Evolutionary conservation across 1,140 invertebrate species (phyloP).

Genomic region (Hyphantria cunea): DNA sequence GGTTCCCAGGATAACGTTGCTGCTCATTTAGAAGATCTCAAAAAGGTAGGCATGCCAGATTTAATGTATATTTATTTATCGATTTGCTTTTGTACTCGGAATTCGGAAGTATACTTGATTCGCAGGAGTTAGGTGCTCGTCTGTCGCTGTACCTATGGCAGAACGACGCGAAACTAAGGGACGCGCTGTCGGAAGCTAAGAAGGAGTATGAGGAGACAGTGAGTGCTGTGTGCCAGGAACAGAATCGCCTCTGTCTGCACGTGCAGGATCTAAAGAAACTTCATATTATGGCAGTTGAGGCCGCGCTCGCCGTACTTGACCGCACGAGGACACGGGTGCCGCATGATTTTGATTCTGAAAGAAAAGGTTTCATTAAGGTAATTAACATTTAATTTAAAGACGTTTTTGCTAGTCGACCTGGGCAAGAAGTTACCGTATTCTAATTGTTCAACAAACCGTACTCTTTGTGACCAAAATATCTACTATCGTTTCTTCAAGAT

Average conservation of each 20-base stretch:
- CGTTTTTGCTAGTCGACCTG: no score
- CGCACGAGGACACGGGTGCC: background rate
- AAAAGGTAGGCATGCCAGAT: background rate
- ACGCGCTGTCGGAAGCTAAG: background rate
- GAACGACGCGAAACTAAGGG: conserved; percentile 7
- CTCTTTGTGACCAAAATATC: no score
- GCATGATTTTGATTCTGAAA: background rate
- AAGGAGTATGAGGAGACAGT: conserved; percentile 9
- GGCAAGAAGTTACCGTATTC: no score
- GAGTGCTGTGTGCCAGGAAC: background rate
- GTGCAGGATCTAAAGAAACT: background rate
- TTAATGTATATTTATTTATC: no score
- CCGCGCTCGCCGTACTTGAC: background rate
- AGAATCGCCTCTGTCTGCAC: conserved; percentile 12
- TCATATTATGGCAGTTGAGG: background rate
- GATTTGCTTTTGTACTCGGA: no score
- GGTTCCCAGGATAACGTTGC: conserved; percentile 17
- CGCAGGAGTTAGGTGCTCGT: conserved; percentile 12
- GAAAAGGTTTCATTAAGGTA: background rate
- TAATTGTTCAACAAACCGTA: no score
- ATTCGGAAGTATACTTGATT: background rate
- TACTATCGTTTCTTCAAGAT: no score
- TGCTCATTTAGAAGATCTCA: background rate
- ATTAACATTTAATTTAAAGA: background rate
- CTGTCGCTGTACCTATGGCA: conserved; percentile 8